Conservation (phyloP, 2,888 invertebrate genomes). For the Rugalucina vietnamica region DNA sequence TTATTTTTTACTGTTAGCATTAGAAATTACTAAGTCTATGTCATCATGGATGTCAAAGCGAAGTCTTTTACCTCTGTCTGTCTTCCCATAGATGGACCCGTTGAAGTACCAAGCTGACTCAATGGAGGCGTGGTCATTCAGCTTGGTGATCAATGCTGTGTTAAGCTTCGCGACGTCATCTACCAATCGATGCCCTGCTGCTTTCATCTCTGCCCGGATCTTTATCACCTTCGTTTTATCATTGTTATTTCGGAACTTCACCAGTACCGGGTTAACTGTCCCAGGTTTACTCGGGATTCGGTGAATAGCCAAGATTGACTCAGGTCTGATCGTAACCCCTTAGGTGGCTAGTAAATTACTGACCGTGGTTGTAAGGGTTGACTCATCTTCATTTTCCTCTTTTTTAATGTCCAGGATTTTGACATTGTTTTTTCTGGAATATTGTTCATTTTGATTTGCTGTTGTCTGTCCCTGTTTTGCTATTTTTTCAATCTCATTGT, state of each 20-base stretch:
- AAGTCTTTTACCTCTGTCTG: too few relatives aligned
- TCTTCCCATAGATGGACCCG: too few relatives aligned
- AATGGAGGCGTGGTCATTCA: background rate
- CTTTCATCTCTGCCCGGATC: background rate
- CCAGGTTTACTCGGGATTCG: background rate
- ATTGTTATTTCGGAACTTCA: background rate
- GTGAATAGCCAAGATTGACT: background rate
- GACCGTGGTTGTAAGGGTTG: background rate
- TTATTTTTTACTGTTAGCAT: too few relatives aligned
- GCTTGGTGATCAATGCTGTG: background rate
- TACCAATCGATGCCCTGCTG: background rate
- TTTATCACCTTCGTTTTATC: background rate
- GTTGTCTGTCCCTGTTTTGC: background rate
- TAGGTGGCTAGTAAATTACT: background rate
- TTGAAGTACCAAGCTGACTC: background rate
- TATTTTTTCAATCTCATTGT: background rate
- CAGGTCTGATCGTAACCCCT: background rate
- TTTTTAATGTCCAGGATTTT: background rate
- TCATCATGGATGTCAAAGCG: too few relatives aligned
- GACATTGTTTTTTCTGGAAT: background rate
- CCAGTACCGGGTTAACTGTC: background rate
- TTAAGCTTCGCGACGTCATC: background rate
- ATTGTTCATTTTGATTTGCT: background rate
- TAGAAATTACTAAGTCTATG: too few relatives aligned
- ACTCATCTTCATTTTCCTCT: background rate